phyloP scores from a whole-genome alignment of 1,140 invertebrate species.

The Drosophila subobscura region DNA sequence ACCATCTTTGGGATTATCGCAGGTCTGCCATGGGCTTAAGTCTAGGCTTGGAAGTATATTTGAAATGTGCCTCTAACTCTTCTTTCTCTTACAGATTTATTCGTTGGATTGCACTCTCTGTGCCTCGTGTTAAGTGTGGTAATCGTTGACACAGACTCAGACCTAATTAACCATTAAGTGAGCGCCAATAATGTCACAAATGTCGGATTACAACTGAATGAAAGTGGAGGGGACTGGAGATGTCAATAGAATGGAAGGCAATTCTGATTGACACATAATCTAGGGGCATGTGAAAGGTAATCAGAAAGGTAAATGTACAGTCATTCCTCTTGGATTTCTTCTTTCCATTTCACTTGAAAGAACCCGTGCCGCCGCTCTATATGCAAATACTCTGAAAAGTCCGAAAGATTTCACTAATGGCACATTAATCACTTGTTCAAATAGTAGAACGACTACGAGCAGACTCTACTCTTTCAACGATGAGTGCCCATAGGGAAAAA shows the following conservation, averaged over 20 bases:
- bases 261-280: constrained; percentile 6
- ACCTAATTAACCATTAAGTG: constrained; percentile 75
- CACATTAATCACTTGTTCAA: constrained; percentile 65
- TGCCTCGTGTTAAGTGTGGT: constrained; percentile 70
- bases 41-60: constrained; percentile 8
- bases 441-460: constrained; percentile 17
- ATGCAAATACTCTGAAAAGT: constrained; percentile 38
- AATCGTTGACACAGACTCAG: constrained; percentile 76
- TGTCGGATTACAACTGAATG: constrained; percentile 62
- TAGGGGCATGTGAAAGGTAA: constrained; percentile 12
- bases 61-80: constrained; percentile 15
- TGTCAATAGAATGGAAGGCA: constrained; percentile 1
- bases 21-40: constrained; percentile 60
- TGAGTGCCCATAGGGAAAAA: constrained; percentile 40
- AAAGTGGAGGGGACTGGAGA: constrained; percentile 11
- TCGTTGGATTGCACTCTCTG: constrained; percentile 42
- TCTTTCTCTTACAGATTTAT: constrained; percentile 14
- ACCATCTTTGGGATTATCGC: constrained; percentile 40
- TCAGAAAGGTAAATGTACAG: neutral
- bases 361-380: constrained; percentile 13
- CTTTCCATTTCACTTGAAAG: neutral
- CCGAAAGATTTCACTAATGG: constrained; percentile 44
- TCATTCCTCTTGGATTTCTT: neutral
- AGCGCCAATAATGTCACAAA: constrained; percentile 75
- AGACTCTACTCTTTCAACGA: constrained; percentile 13